Base-by-base conservation (phyloP, 2,113 vertebrate genomes). In the Hyla sarda region DNA sequence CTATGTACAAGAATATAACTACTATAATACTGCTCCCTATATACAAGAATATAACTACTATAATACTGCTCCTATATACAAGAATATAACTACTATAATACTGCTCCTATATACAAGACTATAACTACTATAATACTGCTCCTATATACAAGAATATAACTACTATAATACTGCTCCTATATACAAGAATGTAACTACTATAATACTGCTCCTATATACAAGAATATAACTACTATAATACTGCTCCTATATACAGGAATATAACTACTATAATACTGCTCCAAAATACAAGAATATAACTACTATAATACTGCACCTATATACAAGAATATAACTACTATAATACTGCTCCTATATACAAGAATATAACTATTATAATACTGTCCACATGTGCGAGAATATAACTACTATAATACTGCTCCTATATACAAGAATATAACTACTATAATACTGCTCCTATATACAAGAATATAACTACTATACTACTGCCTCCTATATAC, bases 171-270 rank as follows among this genome's bases (percentile, higher is more conserved):
- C 62, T 32, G 14, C 30, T 19, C 62, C 62, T 67, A 67, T 67
- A 7, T 67, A 67, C 30, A 67, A 32, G 62, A 67, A 32, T 67
- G 32, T 32, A 67, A 67, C 28, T 67, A 32, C 62, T 67, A 67
- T 67, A 67, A 67, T 67, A 67, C 62, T 67, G 62, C 62, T 3
- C 62, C 14, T 67, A 67, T 32, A 4, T 67, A 67, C 62, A 67
- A 67, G 62, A 67, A 67, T 67, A 67, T 67, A 67, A 67, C 62
- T 67, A 32, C 62, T 67, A 65, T 65, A 65, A 62, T 62, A 28
- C 58, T 25, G 25, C 25, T 6, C n/a, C n/a, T n/a, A n/a, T n/a
- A n/a, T n/a, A n/a, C n/a, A n/a, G n/a, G n/a, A n/a, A n/a, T n/a
- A n/a, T n/a, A n/a, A n/a, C n/a, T n/a, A n/a, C n/a, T n/a, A n/a